Conservation (phyloP, 2,113 vertebrate genomes). For the Epinephelus moara region DNA sequence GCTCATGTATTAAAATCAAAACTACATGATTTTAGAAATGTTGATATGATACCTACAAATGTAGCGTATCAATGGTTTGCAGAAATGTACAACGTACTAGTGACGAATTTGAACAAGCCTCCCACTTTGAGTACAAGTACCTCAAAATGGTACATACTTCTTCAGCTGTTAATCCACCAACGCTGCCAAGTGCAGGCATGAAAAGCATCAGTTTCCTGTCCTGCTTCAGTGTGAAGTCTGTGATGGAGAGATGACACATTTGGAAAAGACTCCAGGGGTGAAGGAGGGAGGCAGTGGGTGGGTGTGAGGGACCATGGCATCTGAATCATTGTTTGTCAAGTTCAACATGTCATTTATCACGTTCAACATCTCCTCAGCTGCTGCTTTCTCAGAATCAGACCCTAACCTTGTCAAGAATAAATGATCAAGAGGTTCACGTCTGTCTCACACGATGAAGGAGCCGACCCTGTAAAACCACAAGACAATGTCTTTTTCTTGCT, state of each 20-base stretch:
- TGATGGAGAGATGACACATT: background rate
- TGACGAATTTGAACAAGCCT: too few species aligned
- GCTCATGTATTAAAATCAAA: too few species aligned
- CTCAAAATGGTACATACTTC: background rate
- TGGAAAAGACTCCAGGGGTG: background rate
- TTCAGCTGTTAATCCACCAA: too few species aligned
- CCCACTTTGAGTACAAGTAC: background rate
- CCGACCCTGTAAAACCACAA: background rate
- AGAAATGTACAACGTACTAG: too few species aligned
- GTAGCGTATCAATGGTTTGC: too few species aligned
- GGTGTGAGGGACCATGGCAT: background rate
- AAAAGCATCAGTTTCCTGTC: background rate
- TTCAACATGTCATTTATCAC: background rate
- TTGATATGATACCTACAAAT: too few species aligned
- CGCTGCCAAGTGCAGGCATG: background rate
- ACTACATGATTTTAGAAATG: too few species aligned
- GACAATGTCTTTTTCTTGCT: background rate
- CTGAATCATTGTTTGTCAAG: background rate
- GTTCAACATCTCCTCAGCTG: slow-evolving; percentile 7
- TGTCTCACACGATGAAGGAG: background rate
- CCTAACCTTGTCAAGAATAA: background rate
- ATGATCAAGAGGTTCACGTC: too few species aligned
- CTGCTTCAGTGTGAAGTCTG: background rate
- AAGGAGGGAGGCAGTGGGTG: background rate
- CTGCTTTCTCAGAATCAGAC: background rate